Evolutionary conservation across 2,113 vertebrate species (phyloP).

Genomic region (Tichodroma muraria): DNA sequence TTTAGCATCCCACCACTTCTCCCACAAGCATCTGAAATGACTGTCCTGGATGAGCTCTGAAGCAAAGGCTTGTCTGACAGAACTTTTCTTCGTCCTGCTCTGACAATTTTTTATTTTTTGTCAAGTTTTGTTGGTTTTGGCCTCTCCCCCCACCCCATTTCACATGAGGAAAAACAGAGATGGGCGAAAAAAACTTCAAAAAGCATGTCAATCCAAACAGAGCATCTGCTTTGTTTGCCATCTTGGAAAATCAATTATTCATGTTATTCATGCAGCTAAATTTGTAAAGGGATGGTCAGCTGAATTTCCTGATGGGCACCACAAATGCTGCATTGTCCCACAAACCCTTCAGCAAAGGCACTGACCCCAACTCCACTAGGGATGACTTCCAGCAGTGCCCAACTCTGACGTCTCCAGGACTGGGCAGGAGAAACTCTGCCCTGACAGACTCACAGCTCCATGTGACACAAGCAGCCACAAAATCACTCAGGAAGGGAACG

Average conservation of each 20-base stretch:
- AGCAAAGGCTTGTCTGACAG: background rate
- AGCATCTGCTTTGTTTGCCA: background rate
- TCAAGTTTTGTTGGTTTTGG: background rate
- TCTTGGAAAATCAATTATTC: background rate
- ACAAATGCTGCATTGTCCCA: fast-evolving
- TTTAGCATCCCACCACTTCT: background rate
- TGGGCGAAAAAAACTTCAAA: background rate
- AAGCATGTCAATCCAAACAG: background rate
- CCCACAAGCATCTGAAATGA: background rate
- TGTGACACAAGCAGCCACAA: background rate
- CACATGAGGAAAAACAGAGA: background rate
- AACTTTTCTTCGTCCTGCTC: background rate
- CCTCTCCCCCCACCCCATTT: background rate
- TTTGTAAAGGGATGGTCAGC: background rate
- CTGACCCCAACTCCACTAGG: background rate
- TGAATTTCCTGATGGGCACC: background rate
- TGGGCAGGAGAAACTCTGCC: background rate
- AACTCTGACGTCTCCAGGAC: background rate
- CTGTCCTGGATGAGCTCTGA: background rate
- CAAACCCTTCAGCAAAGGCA: background rate
- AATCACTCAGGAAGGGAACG: fast-evolving
- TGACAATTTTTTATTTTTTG: background rate
- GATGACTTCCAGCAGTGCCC: background rate
- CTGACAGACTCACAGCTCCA: background rate
- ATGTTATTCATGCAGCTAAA: background rate